Evolutionary conservation across 2,113 vertebrate genomes (phyloP).

Genomic region (Phrynosoma blainvillii): DNA sequence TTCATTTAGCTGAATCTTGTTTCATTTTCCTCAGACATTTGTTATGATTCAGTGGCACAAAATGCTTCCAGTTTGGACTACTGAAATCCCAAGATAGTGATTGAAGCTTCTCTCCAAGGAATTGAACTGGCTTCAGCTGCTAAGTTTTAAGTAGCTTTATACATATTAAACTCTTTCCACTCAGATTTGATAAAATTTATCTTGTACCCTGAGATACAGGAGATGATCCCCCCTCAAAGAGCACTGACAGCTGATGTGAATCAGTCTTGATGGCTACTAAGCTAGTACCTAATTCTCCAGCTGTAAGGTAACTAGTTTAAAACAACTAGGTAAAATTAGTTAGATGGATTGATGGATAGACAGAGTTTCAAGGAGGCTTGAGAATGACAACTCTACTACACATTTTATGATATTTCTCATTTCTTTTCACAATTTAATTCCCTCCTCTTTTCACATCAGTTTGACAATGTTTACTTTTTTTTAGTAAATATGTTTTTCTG

Average conservation of each 20-base stretch:
- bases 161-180: neutral
- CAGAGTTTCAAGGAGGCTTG: no score
- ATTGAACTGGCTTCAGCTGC: neutral
- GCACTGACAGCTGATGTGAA: neutral
- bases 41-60: neutral
- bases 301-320: neutral
- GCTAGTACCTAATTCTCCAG: neutral
- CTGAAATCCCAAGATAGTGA: neutral
- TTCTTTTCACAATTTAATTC: no score
- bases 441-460: no score
- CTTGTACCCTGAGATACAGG: neutral
- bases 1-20: constrained; percentile 2
- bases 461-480: no score
- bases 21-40: neutral
- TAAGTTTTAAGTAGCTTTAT: neutral
- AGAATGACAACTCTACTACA: no score
- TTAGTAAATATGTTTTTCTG: no score
- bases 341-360: neutral
- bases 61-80: neutral
- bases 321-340: neutral
- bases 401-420: no score
- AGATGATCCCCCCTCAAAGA: neutral
- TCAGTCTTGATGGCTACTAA: no score
- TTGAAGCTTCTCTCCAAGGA: neutral
- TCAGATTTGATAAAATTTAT: neutral